Conservation (phyloP, 2,113 vertebrate species). For the Solea senegalensis region DNA sequence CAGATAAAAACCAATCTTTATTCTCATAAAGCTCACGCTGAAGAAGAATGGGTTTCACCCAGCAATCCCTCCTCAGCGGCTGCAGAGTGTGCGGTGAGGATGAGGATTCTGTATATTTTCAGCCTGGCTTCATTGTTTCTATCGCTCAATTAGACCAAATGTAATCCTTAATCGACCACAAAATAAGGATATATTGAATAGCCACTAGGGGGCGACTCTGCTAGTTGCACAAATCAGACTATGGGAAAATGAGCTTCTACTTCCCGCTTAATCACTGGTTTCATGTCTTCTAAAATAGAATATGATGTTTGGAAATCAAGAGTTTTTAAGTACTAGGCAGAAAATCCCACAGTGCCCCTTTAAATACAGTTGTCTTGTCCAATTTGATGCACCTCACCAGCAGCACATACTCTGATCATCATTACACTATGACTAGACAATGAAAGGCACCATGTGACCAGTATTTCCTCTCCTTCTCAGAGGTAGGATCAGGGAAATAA, state of each 20-base stretch:
- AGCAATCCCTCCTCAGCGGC: constrained; percentile 34
- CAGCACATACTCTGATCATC: constrained; percentile 21
- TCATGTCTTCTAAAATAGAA: too few relatives aligned
- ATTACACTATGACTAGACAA: constrained; percentile 9
- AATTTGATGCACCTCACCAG: constrained; percentile 50
- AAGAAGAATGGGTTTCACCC: constrained; percentile 23
- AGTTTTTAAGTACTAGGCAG: too few relatives aligned
- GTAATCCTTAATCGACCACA: too few relatives aligned
- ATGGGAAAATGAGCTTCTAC: too few relatives aligned
- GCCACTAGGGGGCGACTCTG: too few relatives aligned
- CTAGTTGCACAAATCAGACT: too few relatives aligned
- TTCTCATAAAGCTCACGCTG: constrained; percentile 57
- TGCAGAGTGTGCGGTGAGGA: constrained; percentile 61
- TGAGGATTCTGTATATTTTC: constrained; percentile 59
- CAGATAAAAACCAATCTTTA: constrained; percentile 70
- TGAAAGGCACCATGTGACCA: constrained; percentile 17
- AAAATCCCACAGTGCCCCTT: background rate
- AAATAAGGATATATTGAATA: too few relatives aligned
- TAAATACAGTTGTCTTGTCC: constrained; percentile 25
- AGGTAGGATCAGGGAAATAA: constrained; percentile 15
- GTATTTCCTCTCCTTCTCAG: constrained; percentile 6
- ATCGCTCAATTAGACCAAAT: too few relatives aligned
- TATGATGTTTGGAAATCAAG: too few relatives aligned
- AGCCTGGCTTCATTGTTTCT: too few relatives aligned
- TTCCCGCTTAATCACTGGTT: too few relatives aligned